These are phyloP conservation scores for Eristalis tenax DNA, from an alignment of 2,888 invertebrate species.

Conservation along the genomic window DNA sequence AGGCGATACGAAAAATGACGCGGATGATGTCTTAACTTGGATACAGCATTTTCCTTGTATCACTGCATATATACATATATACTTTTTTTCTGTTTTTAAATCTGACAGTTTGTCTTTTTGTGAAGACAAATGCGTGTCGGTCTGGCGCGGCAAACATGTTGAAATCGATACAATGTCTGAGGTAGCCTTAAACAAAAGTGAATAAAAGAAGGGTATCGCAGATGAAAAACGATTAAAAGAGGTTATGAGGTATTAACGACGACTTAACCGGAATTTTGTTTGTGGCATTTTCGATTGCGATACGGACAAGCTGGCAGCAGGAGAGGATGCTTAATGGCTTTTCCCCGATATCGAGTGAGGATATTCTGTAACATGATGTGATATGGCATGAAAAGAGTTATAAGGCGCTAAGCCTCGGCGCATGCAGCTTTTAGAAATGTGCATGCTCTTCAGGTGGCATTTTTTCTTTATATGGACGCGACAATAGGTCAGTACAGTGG, in stretches of 20 bases:
- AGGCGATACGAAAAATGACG: constrained; percentile 16
- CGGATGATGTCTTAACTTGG: constrained; percentile 66
- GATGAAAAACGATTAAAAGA: constrained; percentile 70
- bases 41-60: constrained; percentile 43
- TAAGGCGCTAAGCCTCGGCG: constrained; percentile 58
- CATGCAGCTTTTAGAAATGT: constrained; percentile 18
- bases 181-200: constrained; percentile 58
- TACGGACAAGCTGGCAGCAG: constrained; percentile 20
- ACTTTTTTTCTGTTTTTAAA: constrained; percentile 52
- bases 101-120: constrained; percentile 70
- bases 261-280: constrained; percentile 72
- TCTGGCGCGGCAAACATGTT: constrained; percentile 66
- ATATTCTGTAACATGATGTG: constrained; percentile 56
- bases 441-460: constrained; percentile 23
- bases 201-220: constrained; percentile 47
- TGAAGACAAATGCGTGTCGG: constrained; percentile 68
- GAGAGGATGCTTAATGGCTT: constrained; percentile 53
- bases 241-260: constrained; percentile 71
- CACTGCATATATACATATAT: not conserved
- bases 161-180: constrained; percentile 71
- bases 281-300: constrained; percentile 56
- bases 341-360: constrained; percentile 20
- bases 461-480: not conserved
- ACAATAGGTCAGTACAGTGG: not conserved
- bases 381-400: constrained; percentile 66